Base-by-base conservation (phyloP, 2,113 vertebrate genomes). In the Thryonomys swinderianus region DNA sequence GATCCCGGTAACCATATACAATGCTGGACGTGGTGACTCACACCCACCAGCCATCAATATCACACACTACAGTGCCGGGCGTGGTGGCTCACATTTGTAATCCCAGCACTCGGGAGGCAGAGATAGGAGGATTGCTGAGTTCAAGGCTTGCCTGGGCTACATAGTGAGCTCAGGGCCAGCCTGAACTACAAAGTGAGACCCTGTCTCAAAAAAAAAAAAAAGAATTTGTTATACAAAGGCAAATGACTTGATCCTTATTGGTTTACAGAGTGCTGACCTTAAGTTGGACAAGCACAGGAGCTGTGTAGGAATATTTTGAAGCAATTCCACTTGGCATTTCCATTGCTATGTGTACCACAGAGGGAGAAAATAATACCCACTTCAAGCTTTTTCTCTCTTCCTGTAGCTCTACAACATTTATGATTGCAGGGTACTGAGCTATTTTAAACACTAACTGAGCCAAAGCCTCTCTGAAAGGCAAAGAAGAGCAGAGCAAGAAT, bases 291-390 rank as follows among this genome's bases (percentile, higher is more conserved):
- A 66, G 45, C 20, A 71, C 37, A 48, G 42, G 32, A 48, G 1
- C 61, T 64, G 48, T 32, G 78, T 18, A 51, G 73, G 71, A 83
- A 2, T 3, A 34, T 37, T 69, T 3, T 55, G 34, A 78, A 78
- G 42, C 61, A 62, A 64, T 91, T 89, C 37, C 45, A 27, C 53
- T 69, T 76, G 94, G 81, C 57, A 89, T 71, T 92, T 91, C 51
- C 64, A 76, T 59, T 83, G 86, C n/a, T 30, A 0, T 55, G 42
- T 88, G 45, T 86, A 37, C 80, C 85, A 90, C 93, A 90, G 69
- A 93, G 82, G 76, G 80, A 91, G 91, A 89, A 95, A 96, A 86
- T 88, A 93, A 91, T 32, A 84, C 51, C 45, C 20, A 61, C 88
- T 74, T 85, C 20, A 83, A 91, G 85, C 42, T 48, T 94, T 85